Base-by-base conservation (phyloP, 2,113 vertebrate species). In the Solea solea region DNA sequence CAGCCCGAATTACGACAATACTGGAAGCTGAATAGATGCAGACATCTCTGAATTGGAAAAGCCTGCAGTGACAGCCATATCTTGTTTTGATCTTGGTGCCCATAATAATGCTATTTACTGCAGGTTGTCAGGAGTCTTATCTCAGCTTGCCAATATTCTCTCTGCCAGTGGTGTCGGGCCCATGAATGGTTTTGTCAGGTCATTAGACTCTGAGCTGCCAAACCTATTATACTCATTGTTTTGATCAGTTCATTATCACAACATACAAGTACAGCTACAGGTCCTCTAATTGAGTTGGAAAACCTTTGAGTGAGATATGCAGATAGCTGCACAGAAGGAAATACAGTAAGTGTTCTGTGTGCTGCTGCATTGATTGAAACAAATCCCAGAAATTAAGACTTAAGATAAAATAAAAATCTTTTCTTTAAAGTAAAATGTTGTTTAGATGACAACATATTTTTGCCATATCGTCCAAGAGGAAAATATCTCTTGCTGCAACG, bases 41-140 rank as follows among this genome's bases (percentile, higher is more conserved):
- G 52, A 70, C 27, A 10, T 57, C 15, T 64, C 6, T 42, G 42
- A 34, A 45, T 9, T 56, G 14, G 40, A 76, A 53, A 50, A 77
- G 69, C 45, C 58, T 0, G 21, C 64, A 49, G 42, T 46, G 40
- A 57, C 67, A 68, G 12, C 15, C 52, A 48, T 53, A 41, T 65
- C 44, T 78, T 79, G 13, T 27, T 78, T 70, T 81, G 49, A 57
- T 79, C 53, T 57, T 2, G 1, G 13, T 27, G 63, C 50, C 53
- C 34, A 34, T 57, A 62, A 77, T 80, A 48, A 46, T n/a, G 28
- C 13, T 39, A n/a, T 76, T 76, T 46, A 52, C 54, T 70, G 53
- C 45, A 62, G 1, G 9, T 69, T 73, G 54, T 68, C 75, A 76
- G 46, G 34, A 5, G 11, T 21, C 50, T 60, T n/a, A 13, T 15